Conservation (phyloP, 1,140 invertebrate genomes). For the Uloborus diversus region DNA sequence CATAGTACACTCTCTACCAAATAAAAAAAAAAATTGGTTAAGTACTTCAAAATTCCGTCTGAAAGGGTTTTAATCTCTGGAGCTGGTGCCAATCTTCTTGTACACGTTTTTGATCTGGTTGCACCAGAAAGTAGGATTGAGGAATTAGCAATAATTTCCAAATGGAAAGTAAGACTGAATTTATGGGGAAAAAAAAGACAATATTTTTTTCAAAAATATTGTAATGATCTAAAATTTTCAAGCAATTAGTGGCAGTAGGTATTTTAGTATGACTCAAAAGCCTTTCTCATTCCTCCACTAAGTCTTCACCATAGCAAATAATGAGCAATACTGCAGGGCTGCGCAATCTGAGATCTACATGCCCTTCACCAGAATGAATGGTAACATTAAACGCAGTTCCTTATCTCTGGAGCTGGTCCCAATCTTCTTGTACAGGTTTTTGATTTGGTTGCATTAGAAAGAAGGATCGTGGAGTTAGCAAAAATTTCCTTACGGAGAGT, state of each 20-base stretch:
- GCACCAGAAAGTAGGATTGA: conserved; percentile 96
- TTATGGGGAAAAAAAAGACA: too few relatives aligned
- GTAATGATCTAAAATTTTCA: too few relatives aligned
- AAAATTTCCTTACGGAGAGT: too few relatives aligned
- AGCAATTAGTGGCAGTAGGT: too few relatives aligned
- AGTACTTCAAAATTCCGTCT: too few relatives aligned
- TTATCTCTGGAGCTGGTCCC: conserved; percentile 81
- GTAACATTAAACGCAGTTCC: conserved; percentile 85
- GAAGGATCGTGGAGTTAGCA: too few relatives aligned
- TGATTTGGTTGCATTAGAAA: conserved; percentile 92
- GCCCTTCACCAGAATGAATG: conserved; percentile 71
- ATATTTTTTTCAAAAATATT: too few relatives aligned
- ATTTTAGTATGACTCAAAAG: conserved; percentile 89
- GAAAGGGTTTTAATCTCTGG: too few relatives aligned
- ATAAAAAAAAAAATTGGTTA: too few relatives aligned
- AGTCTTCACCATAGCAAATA: conserved; percentile 81
- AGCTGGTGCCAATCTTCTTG: conserved; percentile 87
- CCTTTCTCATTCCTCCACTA: conserved; percentile 85
- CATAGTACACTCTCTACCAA: too few relatives aligned
- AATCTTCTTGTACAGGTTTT: conserved; percentile 86
- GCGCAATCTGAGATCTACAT: conserved; percentile 78
- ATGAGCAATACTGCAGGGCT: conserved; percentile 66
- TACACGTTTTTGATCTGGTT: conserved; percentile 84
- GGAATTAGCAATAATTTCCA: too few relatives aligned
- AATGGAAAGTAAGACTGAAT: too few relatives aligned